These are phyloP conservation scores for Zaprionus bogoriensis DNA, from an alignment of 2,888 invertebrate genomes.

Conservation along the genomic window DNA sequence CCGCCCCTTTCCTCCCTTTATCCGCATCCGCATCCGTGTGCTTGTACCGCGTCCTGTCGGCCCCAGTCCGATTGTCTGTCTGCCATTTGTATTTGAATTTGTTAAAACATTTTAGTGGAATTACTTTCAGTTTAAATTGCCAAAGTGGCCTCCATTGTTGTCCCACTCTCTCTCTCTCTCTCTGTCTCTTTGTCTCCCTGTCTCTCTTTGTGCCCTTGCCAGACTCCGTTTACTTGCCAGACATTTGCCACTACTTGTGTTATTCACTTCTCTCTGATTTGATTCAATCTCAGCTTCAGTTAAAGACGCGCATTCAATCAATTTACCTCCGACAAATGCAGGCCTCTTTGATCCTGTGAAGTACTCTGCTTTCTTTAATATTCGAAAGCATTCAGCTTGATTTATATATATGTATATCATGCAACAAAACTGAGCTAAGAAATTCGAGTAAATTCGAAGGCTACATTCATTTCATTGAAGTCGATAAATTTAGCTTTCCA, in stretches of 20 bases:
- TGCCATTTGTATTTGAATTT: constrained; percentile 65
- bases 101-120: constrained; percentile 69
- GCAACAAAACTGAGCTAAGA: too few relatives aligned
- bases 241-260: too few relatives aligned
- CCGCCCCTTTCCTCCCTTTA: not conserved
- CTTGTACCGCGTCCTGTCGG: constrained; percentile 4
- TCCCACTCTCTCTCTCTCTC: not conserved
- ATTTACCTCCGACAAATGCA: not conserved
- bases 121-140: constrained; percentile 73
- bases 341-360: not conserved
- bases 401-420: not conserved
- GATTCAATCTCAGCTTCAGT: not conserved
- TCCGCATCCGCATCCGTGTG: constrained; percentile 1
- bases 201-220: not conserved
- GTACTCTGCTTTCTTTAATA: too few relatives aligned
- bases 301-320: not conserved
- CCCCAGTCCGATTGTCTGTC: not conserved
- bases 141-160: constrained; percentile 35
- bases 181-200: not conserved
- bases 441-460: too few relatives aligned
- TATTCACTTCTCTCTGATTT: not conserved
- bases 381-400: too few relatives aligned
- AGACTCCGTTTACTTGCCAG: not conserved
- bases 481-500: too few relatives aligned
- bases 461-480: too few relatives aligned